These are phyloP conservation scores for Scaptomyza tumidula DNA, from an alignment of 2,888 invertebrate genomes.

Conservation along the genomic window DNA sequence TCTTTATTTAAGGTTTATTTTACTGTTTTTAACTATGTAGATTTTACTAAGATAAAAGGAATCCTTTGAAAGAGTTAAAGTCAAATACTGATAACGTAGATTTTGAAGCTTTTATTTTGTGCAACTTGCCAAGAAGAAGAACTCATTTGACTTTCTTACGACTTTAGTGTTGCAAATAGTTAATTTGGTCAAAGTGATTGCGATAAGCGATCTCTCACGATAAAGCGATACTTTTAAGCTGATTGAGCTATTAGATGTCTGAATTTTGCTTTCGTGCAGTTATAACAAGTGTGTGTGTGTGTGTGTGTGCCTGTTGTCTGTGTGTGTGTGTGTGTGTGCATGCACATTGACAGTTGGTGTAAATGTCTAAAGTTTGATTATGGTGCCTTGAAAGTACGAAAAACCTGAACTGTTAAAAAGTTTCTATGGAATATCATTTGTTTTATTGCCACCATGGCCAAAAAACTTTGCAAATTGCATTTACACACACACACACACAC, in stretches of 20 bases:
- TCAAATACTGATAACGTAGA: too few relatives aligned
- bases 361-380: conserved; percentile 75
- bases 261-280: conserved; percentile 9
- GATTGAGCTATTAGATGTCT: conserved; percentile 43
- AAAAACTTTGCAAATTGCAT: conserved; percentile 72
- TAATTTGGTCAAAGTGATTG: conserved; percentile 4
- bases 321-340: not conserved
- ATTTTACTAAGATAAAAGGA: too few relatives aligned
- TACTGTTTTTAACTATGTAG: too few relatives aligned
- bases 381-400: conserved; percentile 41
- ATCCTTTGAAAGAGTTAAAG: too few relatives aligned
- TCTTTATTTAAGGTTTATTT: too few relatives aligned
- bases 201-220: conserved; percentile 7
- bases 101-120: too few relatives aligned
- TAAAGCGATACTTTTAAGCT: conserved; percentile 16
- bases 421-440: conserved; percentile 73
- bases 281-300: conserved; percentile 7
- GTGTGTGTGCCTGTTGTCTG: not conserved
- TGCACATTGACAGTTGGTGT: conserved; percentile 60
- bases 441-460: conserved; percentile 67
- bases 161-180: not conserved
- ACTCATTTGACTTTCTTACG: too few relatives aligned
- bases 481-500: conserved; percentile 39
- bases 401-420: conserved; percentile 65
- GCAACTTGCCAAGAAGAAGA: too few relatives aligned